Evolutionary conservation across 2,113 vertebrate species (phyloP).

Genomic region (Ancistrus triradiatus): DNA sequence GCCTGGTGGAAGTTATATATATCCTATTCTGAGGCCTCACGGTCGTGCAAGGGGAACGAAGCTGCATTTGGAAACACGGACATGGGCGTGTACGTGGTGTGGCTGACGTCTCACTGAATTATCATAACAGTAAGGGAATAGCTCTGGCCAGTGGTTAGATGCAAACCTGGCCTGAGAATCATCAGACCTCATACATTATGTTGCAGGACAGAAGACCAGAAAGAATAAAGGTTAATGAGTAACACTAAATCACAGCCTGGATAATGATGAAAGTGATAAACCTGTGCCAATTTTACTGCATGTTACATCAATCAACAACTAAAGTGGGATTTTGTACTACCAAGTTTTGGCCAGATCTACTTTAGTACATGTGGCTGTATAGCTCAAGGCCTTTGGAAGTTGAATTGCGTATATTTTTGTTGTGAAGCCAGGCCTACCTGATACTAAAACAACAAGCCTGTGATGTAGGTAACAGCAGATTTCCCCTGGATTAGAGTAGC

Average conservation of each 20-base stretch:
- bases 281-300: no score
- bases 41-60: conserved; percentile 20
- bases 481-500: conserved; percentile 37
- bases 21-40: conserved; percentile 37
- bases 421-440: conserved; percentile 35
- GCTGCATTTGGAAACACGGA: conserved; percentile 33
- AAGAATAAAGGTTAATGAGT: background rate
- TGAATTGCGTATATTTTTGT: conserved; percentile 39
- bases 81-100: background rate
- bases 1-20: conserved; percentile 49
- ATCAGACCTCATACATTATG: conserved; percentile 25
- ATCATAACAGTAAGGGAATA: conserved; percentile 27
- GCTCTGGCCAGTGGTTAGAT: conserved; percentile 32
- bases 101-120: conserved; percentile 18
- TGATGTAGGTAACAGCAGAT: conserved; percentile 43
- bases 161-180: background rate
- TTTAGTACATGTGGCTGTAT: background rate
- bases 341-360: conserved; percentile 1
- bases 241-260: background rate
- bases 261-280: conserved; percentile 9
- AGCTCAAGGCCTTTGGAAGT: conserved; percentile 35
- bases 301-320: conserved; percentile 3
- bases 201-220: conserved; percentile 15
- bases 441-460: no score
- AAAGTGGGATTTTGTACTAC: background rate